Evolutionary conservation across 2,113 vertebrate species (phyloP), one percentile per base, ranked within the genome.

Genomic region (Prunella fulvescens): DNA sequence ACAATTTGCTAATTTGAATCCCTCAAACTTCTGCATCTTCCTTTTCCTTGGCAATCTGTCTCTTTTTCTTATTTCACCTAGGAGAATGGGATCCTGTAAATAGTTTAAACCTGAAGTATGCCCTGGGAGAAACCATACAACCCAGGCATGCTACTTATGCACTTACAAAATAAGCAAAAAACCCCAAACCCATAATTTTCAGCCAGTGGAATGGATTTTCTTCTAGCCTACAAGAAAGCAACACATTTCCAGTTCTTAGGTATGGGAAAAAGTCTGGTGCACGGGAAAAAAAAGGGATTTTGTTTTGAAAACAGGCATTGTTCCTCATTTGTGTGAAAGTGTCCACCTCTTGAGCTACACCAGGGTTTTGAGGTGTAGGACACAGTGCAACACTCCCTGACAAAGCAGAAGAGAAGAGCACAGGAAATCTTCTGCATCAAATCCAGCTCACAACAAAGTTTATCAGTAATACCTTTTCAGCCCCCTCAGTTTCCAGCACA

Each of bases 381-480:
- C 19, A 37, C 18, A 35, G 23, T 2, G 9, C 61, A 54, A 62
- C 6, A 35, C 37, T 33, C 76, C 23, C 50, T 73, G 40, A 44
- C 29, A 88, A 81, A 92, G 80, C 39, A 78, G 88, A 85, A 88
- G 80, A 72, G 60, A 85, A 35, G 48, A 90, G 39, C 33, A 37
- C 28, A 92, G 66, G 51, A 82, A 88, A 87, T 58, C 82, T 86
- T 64, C 57, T 92, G 67, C 90, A 88, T 67, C 80, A 85, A 95
- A 92, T 71, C 35, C 56, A 88, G 90, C 58, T 89, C 78, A 94
- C 83, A 94, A 90, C 79, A 20, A 74, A 82, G 50, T 93, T 96
- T 93, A 70, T 94, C 60, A 87, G 47, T 71, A 92, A 87, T 74
- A 94, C 78, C 61, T 95, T 86, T 81, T 70, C 45, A 88, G 53